Conservation (phyloP, 2,888 invertebrate species). For the Caenorhabditis macrosperma region DNA sequence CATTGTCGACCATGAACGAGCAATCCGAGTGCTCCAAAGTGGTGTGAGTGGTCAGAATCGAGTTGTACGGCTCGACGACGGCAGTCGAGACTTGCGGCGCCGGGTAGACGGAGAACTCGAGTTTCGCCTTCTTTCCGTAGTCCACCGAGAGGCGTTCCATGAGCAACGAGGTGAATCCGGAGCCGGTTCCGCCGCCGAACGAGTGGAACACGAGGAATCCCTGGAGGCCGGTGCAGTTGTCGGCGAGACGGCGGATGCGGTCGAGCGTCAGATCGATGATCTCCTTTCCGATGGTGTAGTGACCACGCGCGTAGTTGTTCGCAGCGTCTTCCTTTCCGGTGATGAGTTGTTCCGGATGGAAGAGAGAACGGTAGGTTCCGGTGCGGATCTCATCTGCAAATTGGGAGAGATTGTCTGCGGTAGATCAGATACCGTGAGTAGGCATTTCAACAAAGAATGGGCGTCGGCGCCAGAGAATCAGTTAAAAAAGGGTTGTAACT, state of each 20-base stretch:
- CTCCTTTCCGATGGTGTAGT: slow-evolving; percentile 86
- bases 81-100: slow-evolving; percentile 92
- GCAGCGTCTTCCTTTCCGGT: slow-evolving; percentile 82
- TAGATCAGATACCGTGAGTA: too few species aligned
- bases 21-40: slow-evolving; percentile 95
- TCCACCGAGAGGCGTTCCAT: slow-evolving; percentile 90
- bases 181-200: slow-evolving; percentile 84
- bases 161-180: slow-evolving; percentile 90
- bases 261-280: slow-evolving; percentile 84
- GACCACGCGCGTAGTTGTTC: slow-evolving; percentile 83
- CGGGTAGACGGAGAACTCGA: slow-evolving; percentile 92
- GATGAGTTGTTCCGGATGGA: slow-evolving; percentile 93
- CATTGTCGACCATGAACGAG: slow-evolving; percentile 88
- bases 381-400: slow-evolving; percentile 82
- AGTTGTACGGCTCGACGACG: slow-evolving; percentile 96
- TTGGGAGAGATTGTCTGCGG: neutral
- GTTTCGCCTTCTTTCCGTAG: slow-evolving; percentile 82
- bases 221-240: slow-evolving; percentile 86
- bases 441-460: too few species aligned
- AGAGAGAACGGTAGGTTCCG: slow-evolving; percentile 89
- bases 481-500: too few species aligned
- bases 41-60: slow-evolving; percentile 95
- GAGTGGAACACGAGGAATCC: slow-evolving; percentile 91
- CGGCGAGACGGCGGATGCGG: slow-evolving; percentile 82
- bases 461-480: too few species aligned